Base-by-base conservation (phyloP, 23 tunicate genomes). In the Botrylloides violaceus region DNA sequence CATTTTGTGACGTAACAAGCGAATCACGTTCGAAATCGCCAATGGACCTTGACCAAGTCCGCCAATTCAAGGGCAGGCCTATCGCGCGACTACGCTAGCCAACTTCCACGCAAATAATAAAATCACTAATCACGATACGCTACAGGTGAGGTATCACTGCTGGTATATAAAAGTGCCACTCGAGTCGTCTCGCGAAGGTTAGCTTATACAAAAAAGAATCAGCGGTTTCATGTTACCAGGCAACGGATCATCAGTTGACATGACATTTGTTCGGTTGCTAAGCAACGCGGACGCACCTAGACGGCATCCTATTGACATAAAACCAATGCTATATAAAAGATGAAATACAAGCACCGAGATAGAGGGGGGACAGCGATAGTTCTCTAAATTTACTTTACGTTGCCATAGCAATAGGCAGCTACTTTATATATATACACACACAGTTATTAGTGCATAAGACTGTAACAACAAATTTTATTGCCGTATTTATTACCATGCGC, bases 181-280 rank as follows among this genome's bases (percentile, higher is more conserved):
- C 53, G 53, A 43, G 12, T 15, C 9, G 53, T 43, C 9, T 15
- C 15, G 53, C 15, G 53, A 43, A 15, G 53, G 9, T 9, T 43
- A 43, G 12, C 9, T 43, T 43, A 15, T 43, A 43, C 53, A 43
- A 68, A 37, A 68, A 37, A 68, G 84, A 87, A 85, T 76, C 70
- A 62, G 29, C 35, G 71, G 66, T 30, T 7, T 23, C 30, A 34
- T 63, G 95, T 87, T 80, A 79, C 95, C 75, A 71, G 39, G 95
- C 95, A 80, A 81, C 95, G 82, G 49, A 32, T 80, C 64, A 76
- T 80, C 95, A 76, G 84, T 80, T 87, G 95, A 87, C 95, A 87
- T 80, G 95, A 73, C 95, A 87, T 70, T 80, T 26, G 66, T 20
- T 47, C 26, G 23, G 95, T 87, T 56, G 85, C 86, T 37, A 33